Evolutionary conservation across 2,888 invertebrate species (phyloP), one percentile per base, ranked within the genome.

Genomic region (Eudasyphora cyanicolor): DNA sequence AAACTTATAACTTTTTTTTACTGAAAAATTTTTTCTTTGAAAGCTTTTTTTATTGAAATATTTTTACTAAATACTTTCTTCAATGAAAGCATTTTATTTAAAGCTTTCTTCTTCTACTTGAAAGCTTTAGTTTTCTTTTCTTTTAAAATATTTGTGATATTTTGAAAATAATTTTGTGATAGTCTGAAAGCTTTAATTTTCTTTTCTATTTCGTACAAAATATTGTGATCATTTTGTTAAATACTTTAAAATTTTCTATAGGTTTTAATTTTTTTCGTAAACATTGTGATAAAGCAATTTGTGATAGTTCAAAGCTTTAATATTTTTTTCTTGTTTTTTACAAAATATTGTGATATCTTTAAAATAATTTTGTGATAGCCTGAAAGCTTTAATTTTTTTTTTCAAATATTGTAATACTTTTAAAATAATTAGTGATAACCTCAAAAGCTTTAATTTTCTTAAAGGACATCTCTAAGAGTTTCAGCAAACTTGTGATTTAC

Each of bases 341-440:
- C 19, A 32, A 49, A 51, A 17, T 38, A n/a, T 49, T 69, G 42
- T 69, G 69, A 24, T 69, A 42, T 64, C 38, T 64, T 38, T 17
- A 38, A 10, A n/a, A n/a, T n/a, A n/a, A n/a, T n/a, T 24, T 1
- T 60, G 17, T 60, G 29, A 4, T 32, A 32, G 10, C 1, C 32
- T 6, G n/a, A 35, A 57, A 38, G 54, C 57, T 60, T 60, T n/a
- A 60, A 74, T 6, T 60, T 38, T 38, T 38, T 8, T 38, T 38
- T 12, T 6, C 8, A 6, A 38, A 8, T 38, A 38, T n/a, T 38
- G 38, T 38, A 14, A 38, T 38, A 6, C 14, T 38, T 38, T 38
- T n/a, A n/a, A n/a, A n/a, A n/a, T n/a, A n/a, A n/a, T n/a, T n/a
- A n/a, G n/a, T n/a, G n/a, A n/a, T n/a, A n/a, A n/a, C n/a, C n/a